Evolutionary conservation across 2,113 vertebrate genomes (phyloP).

Genomic region (Amazona vittata): DNA sequence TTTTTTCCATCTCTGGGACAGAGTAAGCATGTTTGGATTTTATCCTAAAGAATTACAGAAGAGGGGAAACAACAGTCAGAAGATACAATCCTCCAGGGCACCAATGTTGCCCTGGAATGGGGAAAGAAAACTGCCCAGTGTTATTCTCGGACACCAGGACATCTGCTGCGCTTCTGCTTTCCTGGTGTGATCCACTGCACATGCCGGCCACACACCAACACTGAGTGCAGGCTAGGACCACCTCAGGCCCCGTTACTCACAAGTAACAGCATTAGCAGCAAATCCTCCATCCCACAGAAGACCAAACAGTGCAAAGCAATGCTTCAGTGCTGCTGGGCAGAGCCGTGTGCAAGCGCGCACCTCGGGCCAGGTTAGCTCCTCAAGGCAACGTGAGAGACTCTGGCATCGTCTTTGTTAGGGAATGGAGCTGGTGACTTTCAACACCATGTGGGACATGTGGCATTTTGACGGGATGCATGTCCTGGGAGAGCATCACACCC

Average conservation of each 20-base stretch:
- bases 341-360: not conserved
- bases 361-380: not conserved
- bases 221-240: not conserved
- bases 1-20: not conserved
- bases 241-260: rapidly evolving
- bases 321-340: not conserved
- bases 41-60: not conserved
- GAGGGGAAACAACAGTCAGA: not conserved
- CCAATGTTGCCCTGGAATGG: not conserved
- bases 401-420: rapidly evolving
- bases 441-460: rapidly evolving
- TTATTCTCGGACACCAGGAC: not conserved
- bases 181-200: rapidly evolving
- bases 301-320: not conserved
- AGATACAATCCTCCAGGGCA: not conserved
- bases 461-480: rapidly evolving
- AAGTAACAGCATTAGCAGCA: not conserved
- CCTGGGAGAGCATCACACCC: not conserved
- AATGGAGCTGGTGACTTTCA: not conserved
- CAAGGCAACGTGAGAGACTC: rapidly evolving
- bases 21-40: not conserved
- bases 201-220: rapidly evolving
- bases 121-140: not conserved
- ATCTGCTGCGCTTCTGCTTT: not conserved
- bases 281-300: not conserved